phyloP scores from a whole-genome alignment of 2,113 vertebrate genomes.

The Entomyzon cyanotis region DNA sequence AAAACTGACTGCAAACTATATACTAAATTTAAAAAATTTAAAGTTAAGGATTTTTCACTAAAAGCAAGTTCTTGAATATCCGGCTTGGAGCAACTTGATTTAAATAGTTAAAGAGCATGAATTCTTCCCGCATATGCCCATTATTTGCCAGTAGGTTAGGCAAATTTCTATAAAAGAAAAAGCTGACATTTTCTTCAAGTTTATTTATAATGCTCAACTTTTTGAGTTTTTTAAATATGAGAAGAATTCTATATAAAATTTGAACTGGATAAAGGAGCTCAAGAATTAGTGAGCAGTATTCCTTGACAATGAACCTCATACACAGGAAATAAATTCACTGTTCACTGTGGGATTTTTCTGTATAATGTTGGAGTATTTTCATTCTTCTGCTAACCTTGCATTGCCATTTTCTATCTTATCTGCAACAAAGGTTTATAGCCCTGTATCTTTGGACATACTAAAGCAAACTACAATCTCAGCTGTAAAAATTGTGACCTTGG shows the following conservation, averaged over 20 bases:
- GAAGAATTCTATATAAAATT: neutral
- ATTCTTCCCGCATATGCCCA: neutral
- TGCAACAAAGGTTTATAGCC: neutral
- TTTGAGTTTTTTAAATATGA: neutral
- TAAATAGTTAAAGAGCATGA: neutral
- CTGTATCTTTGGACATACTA: neutral
- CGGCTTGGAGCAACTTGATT: neutral
- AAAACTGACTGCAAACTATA: neutral
- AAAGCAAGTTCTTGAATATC: neutral
- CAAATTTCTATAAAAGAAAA: neutral
- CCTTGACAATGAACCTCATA: neutral
- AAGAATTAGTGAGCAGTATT: neutral
- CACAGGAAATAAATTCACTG: neutral
- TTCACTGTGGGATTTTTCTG: neutral
- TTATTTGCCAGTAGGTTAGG: neutral
- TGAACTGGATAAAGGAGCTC: neutral
- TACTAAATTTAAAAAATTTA: neutral
- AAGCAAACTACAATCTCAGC: neutral
- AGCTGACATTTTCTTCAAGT: neutral
- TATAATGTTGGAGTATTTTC: neutral
- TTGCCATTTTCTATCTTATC: neutral
- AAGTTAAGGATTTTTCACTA: neutral
- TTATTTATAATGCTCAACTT: neutral
- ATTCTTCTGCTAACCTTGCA: neutral
- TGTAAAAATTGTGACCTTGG: slow-evolving; percentile 32